Evolutionary conservation across 2,113 vertebrate species (phyloP).

Genomic region (Ariopsis seemanni): DNA sequence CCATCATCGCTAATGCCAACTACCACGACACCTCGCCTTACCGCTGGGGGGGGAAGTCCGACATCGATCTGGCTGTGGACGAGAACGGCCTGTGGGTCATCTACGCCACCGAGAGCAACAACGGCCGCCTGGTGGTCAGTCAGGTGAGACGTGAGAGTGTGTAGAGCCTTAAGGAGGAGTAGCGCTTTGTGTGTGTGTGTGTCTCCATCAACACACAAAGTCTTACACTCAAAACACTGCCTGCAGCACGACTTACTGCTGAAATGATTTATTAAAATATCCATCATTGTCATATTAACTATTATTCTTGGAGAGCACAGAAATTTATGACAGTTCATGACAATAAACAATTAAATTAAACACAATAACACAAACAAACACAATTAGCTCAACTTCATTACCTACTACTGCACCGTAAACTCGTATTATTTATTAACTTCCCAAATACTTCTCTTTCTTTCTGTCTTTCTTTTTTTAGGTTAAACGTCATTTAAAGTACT

Average conservation of each 20-base stretch:
- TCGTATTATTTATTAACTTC: too few species aligned
- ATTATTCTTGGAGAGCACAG: neutral
- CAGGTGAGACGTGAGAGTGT: conserved; percentile 74
- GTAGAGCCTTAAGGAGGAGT: neutral
- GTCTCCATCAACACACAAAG: neutral
- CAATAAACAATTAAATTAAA: neutral
- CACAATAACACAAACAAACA: neutral
- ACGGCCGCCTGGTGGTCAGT: conserved; percentile 86
- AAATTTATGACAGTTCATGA: neutral
- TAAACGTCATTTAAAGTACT: neutral
- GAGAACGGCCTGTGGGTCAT: conserved; percentile 95
- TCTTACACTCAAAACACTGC: neutral
- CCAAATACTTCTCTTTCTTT: neutral
- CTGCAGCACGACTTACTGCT: neutral
- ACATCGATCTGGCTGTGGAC: conserved; percentile 92
- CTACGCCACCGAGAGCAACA: conserved; percentile 90
- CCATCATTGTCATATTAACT: neutral
- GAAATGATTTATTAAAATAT: neutral
- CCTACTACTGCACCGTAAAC: neutral
- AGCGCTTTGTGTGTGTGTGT: neutral
- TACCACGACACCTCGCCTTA: conserved; percentile 95
- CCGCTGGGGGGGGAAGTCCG: conserved; percentile 93
- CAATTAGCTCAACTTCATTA: neutral
- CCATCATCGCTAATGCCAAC: conserved; percentile 90
- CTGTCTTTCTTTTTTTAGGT: neutral